Evolutionary conservation across 2,888 invertebrate genomes (phyloP), one percentile per base, ranked within the genome.

Genomic region (Epistrophella euchroma): DNA sequence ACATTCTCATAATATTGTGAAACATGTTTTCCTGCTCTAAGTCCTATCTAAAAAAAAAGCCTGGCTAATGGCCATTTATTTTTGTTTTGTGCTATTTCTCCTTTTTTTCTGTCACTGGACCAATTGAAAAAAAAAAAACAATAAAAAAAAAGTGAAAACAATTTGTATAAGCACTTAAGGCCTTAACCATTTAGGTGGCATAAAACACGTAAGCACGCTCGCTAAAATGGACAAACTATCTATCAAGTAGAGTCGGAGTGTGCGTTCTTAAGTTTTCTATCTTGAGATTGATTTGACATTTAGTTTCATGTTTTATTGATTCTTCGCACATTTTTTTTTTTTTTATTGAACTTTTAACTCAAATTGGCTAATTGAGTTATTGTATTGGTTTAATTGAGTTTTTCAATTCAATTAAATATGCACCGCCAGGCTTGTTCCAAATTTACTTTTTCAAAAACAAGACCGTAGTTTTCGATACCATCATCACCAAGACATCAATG

Each of bases 281-380:
- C 22, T n/a, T 37, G 6, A 52, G 35, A 68, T 77, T 62, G 64
- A 77, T 50, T 77, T 32, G 35, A 72, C 77, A 58, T 71, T 64
- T 55, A 56, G 56, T 71, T 66, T 64, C 11, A 25, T 66, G 37
- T 32, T 66, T 66, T 75, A 80, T 58, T 50, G 64, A 71, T 80
- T 75, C 52, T 45, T 45, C 10, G 55, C 66, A 60, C 70, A 32
- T 13, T 50, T 52, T 25, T 22, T 50, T 17, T 35, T 19, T 35
- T 60, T 52, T 52, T 60, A 78, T 78, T 78, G 72, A 78, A 60
- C 73, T 72, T 74, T 25, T 47, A 40, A 70, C 19, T 74, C 17
- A 37, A 60, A 64, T 79, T 80, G 74, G 56, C 68, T 76, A 85
- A 85, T 70, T 76, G 81, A 81, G 37, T 74, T 76, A 43, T 62